phyloP scores from a whole-genome alignment of 53 echinoderm and acorn worm genomes.

The Echinarachnius parma region DNA sequence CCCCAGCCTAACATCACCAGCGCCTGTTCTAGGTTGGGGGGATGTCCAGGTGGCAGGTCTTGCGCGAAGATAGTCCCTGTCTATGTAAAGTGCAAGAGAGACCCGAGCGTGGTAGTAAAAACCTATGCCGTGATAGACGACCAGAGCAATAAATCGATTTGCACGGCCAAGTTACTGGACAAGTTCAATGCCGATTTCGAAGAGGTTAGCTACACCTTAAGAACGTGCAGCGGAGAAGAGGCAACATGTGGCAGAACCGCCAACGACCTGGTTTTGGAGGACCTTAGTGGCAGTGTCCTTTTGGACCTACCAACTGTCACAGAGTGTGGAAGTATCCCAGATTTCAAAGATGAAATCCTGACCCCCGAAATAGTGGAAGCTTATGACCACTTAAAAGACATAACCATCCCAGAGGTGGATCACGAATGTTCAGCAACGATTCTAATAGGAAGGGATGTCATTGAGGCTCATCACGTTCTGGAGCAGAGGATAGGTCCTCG shows the following conservation, averaged over 20 bases:
- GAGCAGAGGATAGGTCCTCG: not conserved
- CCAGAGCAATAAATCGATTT: slow-evolving; percentile 19
- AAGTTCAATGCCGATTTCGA: slow-evolving; percentile 14
- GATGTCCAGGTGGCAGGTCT: too few relatives aligned
- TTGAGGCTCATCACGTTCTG: not conserved
- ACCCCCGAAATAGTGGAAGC: slow-evolving; percentile 23
- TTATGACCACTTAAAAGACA: not conserved
- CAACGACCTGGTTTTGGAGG: slow-evolving; percentile 16
- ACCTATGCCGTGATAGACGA: too few relatives aligned
- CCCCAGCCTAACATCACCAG: too few relatives aligned
- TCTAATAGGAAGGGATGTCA: not conserved
- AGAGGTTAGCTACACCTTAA: slow-evolving; percentile 1
- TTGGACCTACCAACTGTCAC: slow-evolving; percentile 52
- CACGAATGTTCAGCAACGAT: slow-evolving; percentile 1
- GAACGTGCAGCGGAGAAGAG: slow-evolving; percentile 27
- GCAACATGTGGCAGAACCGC: not conserved
- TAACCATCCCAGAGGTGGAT: not conserved
- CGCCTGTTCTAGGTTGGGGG: too few relatives aligned
- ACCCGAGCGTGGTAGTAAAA: too few relatives aligned
- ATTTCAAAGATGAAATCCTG: slow-evolving; percentile 49
- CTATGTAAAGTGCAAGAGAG: too few relatives aligned
- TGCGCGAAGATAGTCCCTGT: too few relatives aligned
- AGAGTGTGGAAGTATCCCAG: slow-evolving; percentile 43
- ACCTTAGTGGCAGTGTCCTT: slow-evolving; percentile 3
- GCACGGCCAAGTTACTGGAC: slow-evolving; percentile 5